These are phyloP conservation scores for Metopolophium dirhodum DNA, from an alignment of 1,140 invertebrate genomes.

Conservation along the genomic window DNA sequence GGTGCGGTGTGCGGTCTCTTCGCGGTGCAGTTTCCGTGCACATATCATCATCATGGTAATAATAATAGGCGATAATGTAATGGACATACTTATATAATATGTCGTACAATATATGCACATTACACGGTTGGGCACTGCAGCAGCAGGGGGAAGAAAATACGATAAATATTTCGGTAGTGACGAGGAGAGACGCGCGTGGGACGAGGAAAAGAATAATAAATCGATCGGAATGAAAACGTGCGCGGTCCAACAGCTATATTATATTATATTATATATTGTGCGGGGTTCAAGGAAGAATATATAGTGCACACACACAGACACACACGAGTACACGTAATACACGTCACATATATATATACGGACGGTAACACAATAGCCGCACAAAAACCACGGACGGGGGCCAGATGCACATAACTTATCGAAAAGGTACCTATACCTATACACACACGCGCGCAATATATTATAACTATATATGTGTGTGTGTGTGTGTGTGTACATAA, in stretches of 20 bases:
- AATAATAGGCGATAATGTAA: too few relatives aligned
- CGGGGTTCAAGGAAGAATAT: conserved; percentile 52
- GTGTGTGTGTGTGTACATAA: neutral
- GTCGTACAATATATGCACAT: too few relatives aligned
- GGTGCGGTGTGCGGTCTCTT: too few relatives aligned
- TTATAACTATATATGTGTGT: neutral
- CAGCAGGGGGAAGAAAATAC: neutral
- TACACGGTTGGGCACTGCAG: too few relatives aligned
- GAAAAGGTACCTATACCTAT: neutral
- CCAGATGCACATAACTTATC: conserved; percentile 54
- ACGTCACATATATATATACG: neutral
- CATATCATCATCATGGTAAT: too few relatives aligned
- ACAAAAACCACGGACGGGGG: conserved; percentile 55
- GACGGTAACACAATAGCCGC: conserved; percentile 45
- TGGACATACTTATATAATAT: neutral
- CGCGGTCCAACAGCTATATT: neutral
- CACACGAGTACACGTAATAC: neutral
- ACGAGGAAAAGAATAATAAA: conserved; percentile 20
- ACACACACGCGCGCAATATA: neutral
- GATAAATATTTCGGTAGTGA: conserved; percentile 30
- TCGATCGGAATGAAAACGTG: conserved; percentile 36
- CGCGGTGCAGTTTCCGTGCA: too few relatives aligned
- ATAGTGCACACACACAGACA: conserved; percentile 40
- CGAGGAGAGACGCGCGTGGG: neutral
- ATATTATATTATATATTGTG: too few relatives aligned